Base-by-base conservation (phyloP, 37 sponge, comb jelly and placozoan species). In the Cliona cf. orientalis region DNA sequence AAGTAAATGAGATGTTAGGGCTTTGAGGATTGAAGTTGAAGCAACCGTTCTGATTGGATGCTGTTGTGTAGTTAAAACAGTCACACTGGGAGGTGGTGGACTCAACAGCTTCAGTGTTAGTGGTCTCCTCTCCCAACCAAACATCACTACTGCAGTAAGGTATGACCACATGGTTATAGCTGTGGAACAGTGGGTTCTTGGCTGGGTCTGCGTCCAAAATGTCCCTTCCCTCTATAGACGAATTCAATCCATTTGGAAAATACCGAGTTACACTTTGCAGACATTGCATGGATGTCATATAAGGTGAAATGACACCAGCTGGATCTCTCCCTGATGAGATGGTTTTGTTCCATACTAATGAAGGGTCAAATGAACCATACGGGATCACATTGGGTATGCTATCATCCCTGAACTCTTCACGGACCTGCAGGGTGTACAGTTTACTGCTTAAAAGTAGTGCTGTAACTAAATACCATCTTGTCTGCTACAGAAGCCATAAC, bases 131-230 rank as follows among this genome's bases (percentile, higher is more conserved):
- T 19, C 71, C 84, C 43, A 81, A 3, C 91, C 91, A 94, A 44
- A 86, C 0, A 53, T 94, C 94, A 41, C 84, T 83, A 58, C 86
- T 87, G 84, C 94, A 94, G 80, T 94, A 94, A 31, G 94, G 95
- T 21, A 95, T 71, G 9, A 95, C 36, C 25, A 95, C 87, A 53
- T 83, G 87, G 40, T 86, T 90, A 58, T 90, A 64, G 6, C 66
- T 69, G 25, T 46, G 75, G 66, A 80, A 94, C 2, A 22, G 25
- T 1, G 69, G 80, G 41, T 94, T 91, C 2, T 42, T 25, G 2
- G 40, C 28, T 5, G n/a, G 5, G 25, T 84, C 39, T 1, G 65
- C 2, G 42, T 69, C 64, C 4, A 94, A 42, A 9, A 94, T 26
- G 36, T 90, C 95, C 21, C 49, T 81, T 0, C 92, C 95, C 34